A percentile compares a stretch with the other conserved stretches of the same genome.
These are phyloP conservation scores for Dilophus febrilis DNA, from an alignment of 2,888 invertebrate species.

Conservation along the genomic window DNA sequence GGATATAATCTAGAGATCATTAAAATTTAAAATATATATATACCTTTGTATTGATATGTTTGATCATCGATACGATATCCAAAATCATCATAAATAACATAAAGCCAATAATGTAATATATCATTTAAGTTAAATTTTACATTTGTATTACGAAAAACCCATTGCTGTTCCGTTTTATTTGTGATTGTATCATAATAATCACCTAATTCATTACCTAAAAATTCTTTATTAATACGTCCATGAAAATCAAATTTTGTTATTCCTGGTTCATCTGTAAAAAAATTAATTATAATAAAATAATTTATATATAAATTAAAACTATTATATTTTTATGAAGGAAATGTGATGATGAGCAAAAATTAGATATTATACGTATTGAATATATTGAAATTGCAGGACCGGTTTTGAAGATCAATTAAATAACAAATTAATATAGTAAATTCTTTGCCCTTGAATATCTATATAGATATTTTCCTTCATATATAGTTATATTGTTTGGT, in stretches of 20 bases:
- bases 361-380: no score
- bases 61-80: slow-evolving; percentile 50
- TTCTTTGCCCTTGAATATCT: no score
- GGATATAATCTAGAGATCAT: no score
- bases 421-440: neutral
- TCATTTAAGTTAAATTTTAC: slow-evolving; percentile 33
- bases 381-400: no score
- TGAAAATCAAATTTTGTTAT: slow-evolving; percentile 57
- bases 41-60: slow-evolving; percentile 37
- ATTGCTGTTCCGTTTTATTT: slow-evolving; percentile 41
- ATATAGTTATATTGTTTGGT: no score
- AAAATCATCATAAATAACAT: slow-evolving; percentile 48
- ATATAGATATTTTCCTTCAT: no score
- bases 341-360: no score
- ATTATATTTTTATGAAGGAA: neutral
- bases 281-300: neutral
- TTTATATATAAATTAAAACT: neutral
- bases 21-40: neutral
- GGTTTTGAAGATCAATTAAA: neutral
- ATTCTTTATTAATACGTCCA: slow-evolving; percentile 53
- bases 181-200: slow-evolving; percentile 45
- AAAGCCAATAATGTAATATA: slow-evolving; percentile 57
- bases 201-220: slow-evolving; percentile 51
- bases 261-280: slow-evolving; percentile 37
- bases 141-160: slow-evolving; percentile 43